These are phyloP conservation scores for Heterotilapia buettikoferi DNA, from an alignment of 2,113 vertebrate species.

Conservation along the genomic window DNA sequence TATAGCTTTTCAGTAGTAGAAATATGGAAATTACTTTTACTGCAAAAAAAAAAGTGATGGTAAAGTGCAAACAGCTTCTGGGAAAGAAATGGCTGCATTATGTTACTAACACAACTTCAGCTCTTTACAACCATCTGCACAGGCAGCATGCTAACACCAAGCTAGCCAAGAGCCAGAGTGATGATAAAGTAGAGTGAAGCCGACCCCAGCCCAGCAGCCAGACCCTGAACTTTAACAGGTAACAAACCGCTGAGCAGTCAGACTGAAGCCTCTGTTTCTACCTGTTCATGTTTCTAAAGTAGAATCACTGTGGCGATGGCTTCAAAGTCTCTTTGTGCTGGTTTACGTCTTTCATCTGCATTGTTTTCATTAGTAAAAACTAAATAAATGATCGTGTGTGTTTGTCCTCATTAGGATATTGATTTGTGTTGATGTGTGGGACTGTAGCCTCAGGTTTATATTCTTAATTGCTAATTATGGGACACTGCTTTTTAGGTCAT, in stretches of 20 bases:
- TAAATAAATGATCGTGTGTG: not conserved
- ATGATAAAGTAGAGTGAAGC: not conserved
- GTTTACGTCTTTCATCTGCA: not conserved
- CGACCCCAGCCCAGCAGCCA: not conserved
- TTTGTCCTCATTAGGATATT: not conserved
- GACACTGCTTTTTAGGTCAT: not conserved
- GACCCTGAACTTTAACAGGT: not conserved
- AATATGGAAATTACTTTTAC: not conserved
- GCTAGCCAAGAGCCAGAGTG: not conserved
- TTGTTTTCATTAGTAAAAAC: fast-evolving
- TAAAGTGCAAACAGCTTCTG: not conserved
- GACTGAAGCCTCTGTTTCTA: not conserved
- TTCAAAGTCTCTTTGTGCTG: not conserved
- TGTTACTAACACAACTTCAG: not conserved
- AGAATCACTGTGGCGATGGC: fast-evolving
- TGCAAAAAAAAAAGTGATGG: not conserved
- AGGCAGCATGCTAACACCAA: not conserved
- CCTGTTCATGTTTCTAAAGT: not conserved
- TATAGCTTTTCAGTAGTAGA: not conserved
- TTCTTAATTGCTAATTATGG: not conserved
- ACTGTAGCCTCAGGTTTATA: not conserved
- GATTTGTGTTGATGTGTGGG: not conserved
- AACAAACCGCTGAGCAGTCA: not conserved
- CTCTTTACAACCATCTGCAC: not conserved
- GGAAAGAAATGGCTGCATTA: not conserved